Evolutionary conservation across 2,797 vertebrate genomes (phyloP).

Genomic region (Lagorchestes hirsutus): DNA sequence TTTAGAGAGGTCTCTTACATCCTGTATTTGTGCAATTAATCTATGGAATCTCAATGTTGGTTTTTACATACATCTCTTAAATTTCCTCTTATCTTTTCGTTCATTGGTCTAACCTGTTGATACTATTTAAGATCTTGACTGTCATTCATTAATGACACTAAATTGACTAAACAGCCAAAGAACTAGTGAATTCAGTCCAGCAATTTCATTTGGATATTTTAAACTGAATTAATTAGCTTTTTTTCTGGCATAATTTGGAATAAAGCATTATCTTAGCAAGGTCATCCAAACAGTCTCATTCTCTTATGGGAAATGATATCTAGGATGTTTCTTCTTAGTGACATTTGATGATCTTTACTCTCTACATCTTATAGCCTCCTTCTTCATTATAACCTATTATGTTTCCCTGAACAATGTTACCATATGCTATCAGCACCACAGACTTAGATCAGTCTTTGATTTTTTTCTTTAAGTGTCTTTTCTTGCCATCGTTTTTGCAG

Average conservation of each 20-base stretch:
- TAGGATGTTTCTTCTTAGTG: neutral
- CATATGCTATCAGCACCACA: neutral
- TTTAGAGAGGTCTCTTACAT: conserved; percentile 29
- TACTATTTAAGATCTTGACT: neutral
- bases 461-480: conserved; percentile 26
- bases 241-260: neutral
- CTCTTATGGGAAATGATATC: neutral
- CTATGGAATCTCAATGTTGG: neutral
- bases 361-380: neutral
- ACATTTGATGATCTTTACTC: neutral
- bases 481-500: conserved; percentile 7
- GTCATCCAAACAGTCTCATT: neutral
- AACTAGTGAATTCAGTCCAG: neutral
- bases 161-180: neutral
- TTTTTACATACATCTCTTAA: neutral
- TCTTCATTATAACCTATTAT: neutral
- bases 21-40: neutral
- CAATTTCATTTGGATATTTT: neutral
- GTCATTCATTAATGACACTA: neutral
- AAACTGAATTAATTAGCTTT: neutral
- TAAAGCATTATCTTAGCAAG: neutral
- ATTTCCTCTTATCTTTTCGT: conserved; percentile 46
- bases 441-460: conserved; percentile 7
- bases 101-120: conserved; percentile 16
- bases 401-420: conserved; percentile 9